Evolutionary conservation across 2,113 vertebrate species (phyloP), one percentile per base, ranked within the genome.

Genomic region (Cynopterus brachyotis): DNA sequence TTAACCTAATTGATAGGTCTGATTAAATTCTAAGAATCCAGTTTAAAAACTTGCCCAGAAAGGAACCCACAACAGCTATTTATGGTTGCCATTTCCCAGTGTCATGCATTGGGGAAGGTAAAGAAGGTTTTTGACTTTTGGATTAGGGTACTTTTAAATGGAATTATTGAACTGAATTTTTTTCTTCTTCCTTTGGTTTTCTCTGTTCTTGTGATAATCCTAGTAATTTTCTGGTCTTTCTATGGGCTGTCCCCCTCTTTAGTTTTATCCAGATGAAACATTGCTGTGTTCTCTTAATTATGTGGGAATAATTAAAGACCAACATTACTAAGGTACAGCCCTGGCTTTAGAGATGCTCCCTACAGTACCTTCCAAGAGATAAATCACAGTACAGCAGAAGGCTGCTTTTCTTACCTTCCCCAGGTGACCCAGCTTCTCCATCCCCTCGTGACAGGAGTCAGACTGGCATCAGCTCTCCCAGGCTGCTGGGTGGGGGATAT

Each of bases 171-270:
- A 22, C 69, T 64, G 16, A 20, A 7, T 20, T 30, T 79, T 20
- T 47, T 45, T 13, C 45, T 66, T 30, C n/a, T 24, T 81, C 16
- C 59, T 64, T 89, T 57, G 37, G 9, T 78, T 86, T 92, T 40
- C 4, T 75, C 81, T 57, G 35, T 55, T 78, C 57, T 73, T 81
- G 37, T 91, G 76, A 20, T 75, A 32, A 32, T 76, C 55, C 53
- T 75, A 50, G 83, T 59, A 53, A 83, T 90, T 94, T 90, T 55
- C 60, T 76, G 10, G 9, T 91, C 40, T 92, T 72, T 28, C 69
- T 45, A 0, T 64, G 64, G 7, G 17, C 67, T 35, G 12, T 35
- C 17, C 6, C 40, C 76, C 59, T 89, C 55, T 80, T 84, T 5
- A 28, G 40, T 76, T 91, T 94, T 55, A 80, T 80, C 80, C n/a